phyloP scores from a whole-genome alignment of 2,113 vertebrate species.

The Epinephelus moara region DNA sequence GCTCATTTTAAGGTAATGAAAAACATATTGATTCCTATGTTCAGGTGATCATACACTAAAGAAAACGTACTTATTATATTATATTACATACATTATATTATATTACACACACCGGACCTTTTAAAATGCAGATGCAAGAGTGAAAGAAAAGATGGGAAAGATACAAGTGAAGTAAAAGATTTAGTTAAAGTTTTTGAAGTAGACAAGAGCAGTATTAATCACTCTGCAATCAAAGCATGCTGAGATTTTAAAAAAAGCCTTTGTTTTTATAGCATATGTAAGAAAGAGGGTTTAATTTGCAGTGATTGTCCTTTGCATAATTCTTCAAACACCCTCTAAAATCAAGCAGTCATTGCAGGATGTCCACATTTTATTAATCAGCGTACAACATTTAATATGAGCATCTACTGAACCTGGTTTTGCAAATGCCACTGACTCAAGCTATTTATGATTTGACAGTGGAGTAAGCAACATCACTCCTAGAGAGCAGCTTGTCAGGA shows the following conservation, averaged over 20 bases:
- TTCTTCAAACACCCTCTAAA: constrained; percentile 20
- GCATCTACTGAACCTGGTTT: not conserved
- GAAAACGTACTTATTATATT: too few species aligned
- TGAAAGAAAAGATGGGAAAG: not conserved
- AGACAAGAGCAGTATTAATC: constrained; percentile 27
- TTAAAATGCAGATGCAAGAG: constrained; percentile 6
- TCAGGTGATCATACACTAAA: too few species aligned
- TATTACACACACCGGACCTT: too few species aligned
- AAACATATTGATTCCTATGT: too few species aligned
- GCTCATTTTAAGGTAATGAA: too few species aligned
- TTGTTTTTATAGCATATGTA: constrained; percentile 12
- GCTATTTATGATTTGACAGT: not conserved
- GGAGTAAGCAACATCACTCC: constrained; percentile 18
- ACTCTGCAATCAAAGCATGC: constrained; percentile 39
- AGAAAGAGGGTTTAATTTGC: constrained; percentile 36
- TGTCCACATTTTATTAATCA: constrained; percentile 40
- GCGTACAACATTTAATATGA: not conserved
- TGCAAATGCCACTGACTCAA: constrained; percentile 5
- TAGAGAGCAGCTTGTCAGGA: constrained; percentile 35
- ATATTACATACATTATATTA: too few species aligned
- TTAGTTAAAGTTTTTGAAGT: constrained; percentile 4
- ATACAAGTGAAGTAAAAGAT: not conserved
- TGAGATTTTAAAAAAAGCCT: not conserved
- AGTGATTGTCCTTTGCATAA: constrained; percentile 32
- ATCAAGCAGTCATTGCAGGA: constrained; percentile 18